Evolutionary conservation across 2,888 invertebrate species (phyloP), one percentile per base, ranked within the genome.

Genomic region (Gibbula magus): DNA sequence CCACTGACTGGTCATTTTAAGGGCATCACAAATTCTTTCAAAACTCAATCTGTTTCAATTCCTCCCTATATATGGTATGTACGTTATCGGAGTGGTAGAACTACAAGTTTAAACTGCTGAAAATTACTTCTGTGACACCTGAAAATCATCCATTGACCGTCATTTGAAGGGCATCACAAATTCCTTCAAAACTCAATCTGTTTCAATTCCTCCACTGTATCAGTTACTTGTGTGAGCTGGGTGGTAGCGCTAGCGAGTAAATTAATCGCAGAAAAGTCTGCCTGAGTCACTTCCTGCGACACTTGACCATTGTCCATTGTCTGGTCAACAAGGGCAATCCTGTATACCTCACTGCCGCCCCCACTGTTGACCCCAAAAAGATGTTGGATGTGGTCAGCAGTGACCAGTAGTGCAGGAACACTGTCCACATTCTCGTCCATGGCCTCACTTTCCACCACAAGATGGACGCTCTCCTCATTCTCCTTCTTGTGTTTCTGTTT

Each of bases 401-500:
- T 51, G 13, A 74, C 51, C 74, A 74, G 45, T 22, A 74, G 25
- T 7, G 39, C 74, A 8, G 74, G 51, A 2, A 39, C 74, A 25
- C 39, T 45, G 45, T 45, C 25, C 51, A 45, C 74, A 22, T 20
- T 74, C 74, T 74, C 51, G 25, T 20, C 74, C 18, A 51, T 51
- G 18, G 74, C 25, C 22, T 74, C 51, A 74, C 25, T 51, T 13
- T 78, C 67, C 25, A 61, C 61, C 16, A 61, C 61, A 10, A 61
- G 61, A 25, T 61, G 61, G 25, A 61, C 51, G 18, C n/a, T 25
- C 10, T 78, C 67, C 45, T 74, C 45, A 1, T 61, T n/a, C 35
- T 67, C n/a, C 5, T 74, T 73, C 39, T 79, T 85, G 79, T 91
- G 90, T 79, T 87, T 87, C 79, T 86, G 86, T 29, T 88, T 86